Base-by-base conservation (phyloP, 2,113 vertebrate genomes). In the Taurulus bubalis region DNA sequence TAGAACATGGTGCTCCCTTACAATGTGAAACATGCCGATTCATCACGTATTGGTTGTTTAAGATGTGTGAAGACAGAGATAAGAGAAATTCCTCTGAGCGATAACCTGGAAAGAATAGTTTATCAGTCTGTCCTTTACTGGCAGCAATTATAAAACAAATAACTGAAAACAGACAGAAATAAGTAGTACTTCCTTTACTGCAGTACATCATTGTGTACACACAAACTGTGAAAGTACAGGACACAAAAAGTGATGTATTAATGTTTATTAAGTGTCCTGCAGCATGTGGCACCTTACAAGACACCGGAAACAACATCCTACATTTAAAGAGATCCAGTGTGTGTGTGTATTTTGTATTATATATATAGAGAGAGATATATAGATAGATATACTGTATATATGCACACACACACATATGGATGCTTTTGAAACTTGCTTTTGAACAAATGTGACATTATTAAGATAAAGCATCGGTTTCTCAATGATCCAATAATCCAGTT, bases 1-100 rank as follows among this genome's bases (percentile, higher is more conserved):
- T 70, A 80, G 55, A 71, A n/a, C 22, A 30, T 0, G 0, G 8
- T 4, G 1, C 3, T 3, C 11, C 1, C 1, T 28, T 28, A 8
- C 10, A 24, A 4, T 12, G 30, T 69, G 16, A 73, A 34, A 49
- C 36, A 15, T 0, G 32, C 49, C 16, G 36, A 75, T 81, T 73
- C 24, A 47, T 10, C 1, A 24, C 34, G 0, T 60, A 63, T 67
- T 76, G 40, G 11, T 40, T 80, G 78, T 74, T 71, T 56, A n/a
- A 83, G 75, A 49, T 42, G 83, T 77, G 66, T 80, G 62, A 83
- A 81, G 18, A 76, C 55, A 65, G 26, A 90, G 88, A 91, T 91
- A 91, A 90, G 79, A 74, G 2, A 85, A 82, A 91, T 92, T 92
- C 90, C 85, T 82, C 24, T 73, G 20, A 68, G 65, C 79, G 90